Conservation (phyloP, 2,888 invertebrate species). For the Thymelicus acteon region DNA sequence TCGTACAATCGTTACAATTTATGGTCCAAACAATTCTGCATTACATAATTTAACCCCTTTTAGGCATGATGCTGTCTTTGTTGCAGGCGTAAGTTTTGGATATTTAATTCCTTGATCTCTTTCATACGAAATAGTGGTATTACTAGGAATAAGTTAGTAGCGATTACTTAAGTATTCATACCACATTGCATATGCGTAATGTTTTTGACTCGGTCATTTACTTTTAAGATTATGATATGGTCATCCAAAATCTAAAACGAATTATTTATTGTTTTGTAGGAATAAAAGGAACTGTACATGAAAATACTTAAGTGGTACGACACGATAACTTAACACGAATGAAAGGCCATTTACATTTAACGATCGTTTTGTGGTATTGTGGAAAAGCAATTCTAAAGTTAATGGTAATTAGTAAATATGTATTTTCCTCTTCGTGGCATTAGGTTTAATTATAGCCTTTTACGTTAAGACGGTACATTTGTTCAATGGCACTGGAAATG, state of each 20-base stretch:
- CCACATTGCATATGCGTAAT: too few relatives aligned
- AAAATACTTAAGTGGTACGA: background rate
- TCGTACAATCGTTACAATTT: background rate
- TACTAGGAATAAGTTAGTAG: background rate
- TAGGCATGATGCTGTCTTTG: too few relatives aligned
- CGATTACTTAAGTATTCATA: background rate
- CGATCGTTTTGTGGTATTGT: conserved; percentile 31
- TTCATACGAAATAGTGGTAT: too few relatives aligned
- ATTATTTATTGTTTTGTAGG: background rate
- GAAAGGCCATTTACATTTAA: conserved; percentile 31
- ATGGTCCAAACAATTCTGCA: too few relatives aligned
- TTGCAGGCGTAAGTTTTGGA: background rate
- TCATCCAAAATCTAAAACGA: background rate
- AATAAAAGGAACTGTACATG: background rate
- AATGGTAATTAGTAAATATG: conserved; percentile 33
- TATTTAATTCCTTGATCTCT: background rate
- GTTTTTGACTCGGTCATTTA: too few relatives aligned
- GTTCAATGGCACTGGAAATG: conserved; percentile 13
- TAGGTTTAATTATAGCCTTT: conserved; percentile 28
- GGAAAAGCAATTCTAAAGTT: conserved; percentile 32
- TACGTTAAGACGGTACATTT: conserved; percentile 16
- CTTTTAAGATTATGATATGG: background rate
- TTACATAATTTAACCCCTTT: too few relatives aligned
- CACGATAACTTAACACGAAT: conserved; percentile 23
- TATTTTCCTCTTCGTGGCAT: conserved; percentile 24